phyloP scores from a whole-genome alignment of 2,888 invertebrate species.

The Terebella lapidaria region DNA sequence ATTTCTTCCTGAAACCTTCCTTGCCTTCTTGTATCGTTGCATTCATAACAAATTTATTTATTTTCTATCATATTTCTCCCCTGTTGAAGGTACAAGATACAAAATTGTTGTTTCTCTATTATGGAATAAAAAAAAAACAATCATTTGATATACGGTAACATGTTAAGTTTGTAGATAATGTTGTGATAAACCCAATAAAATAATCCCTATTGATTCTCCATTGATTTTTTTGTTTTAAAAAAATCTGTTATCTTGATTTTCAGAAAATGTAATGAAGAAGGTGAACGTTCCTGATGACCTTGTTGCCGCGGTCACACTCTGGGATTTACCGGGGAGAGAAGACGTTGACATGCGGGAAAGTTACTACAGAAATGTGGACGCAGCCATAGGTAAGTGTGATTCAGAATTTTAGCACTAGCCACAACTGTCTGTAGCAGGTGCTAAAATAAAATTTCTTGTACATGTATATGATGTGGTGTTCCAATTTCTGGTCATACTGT shows the following conservation, averaged over 20 bases:
- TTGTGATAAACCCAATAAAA: too few relatives aligned
- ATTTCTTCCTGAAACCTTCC: not conserved
- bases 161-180: too few relatives aligned
- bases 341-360: conserved; percentile 1
- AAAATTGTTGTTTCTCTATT: not conserved
- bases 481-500: too few relatives aligned
- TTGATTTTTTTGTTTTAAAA: too few relatives aligned
- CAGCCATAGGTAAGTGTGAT: conserved; percentile 1
- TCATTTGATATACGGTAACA: not conserved
- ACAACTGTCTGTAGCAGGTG: too few relatives aligned
- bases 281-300: not conserved
- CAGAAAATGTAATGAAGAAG: conserved; percentile 3
- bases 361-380: conserved; percentile 4
- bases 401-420: too few relatives aligned
- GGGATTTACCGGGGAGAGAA: conserved; percentile 5
- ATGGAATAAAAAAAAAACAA: not conserved
- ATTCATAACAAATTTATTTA: too few relatives aligned
- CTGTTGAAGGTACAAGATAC: not conserved
- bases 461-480: too few relatives aligned
- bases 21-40: too few relatives aligned
- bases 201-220: too few relatives aligned
- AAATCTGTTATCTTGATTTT: conserved; percentile 5
- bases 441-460: too few relatives aligned
- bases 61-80: not conserved
- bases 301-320: not conserved